phyloP scores from a whole-genome alignment of 2,888 invertebrate species.

The Dryadula phaetusa region DNA sequence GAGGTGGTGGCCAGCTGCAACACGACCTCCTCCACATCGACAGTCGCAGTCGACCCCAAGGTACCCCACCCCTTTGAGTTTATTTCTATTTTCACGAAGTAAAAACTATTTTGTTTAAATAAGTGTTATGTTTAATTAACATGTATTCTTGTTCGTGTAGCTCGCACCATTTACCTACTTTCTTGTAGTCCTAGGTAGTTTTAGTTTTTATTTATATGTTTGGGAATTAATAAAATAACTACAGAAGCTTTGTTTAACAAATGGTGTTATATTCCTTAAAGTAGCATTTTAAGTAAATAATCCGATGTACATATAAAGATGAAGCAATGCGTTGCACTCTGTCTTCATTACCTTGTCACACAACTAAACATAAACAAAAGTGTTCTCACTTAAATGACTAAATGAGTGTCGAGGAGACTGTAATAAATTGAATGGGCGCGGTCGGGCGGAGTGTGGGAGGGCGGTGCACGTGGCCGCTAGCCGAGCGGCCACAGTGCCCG shows the following conservation, averaged over 20 bases:
- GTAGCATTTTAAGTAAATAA: slow-evolving; percentile 1
- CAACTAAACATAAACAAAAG: too few relatives aligned
- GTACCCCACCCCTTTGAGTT: slow-evolving; percentile 56
- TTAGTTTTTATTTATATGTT: too few relatives aligned
- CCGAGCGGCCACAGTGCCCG: slow-evolving; percentile 38
- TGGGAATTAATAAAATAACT: too few relatives aligned
- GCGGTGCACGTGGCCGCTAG: slow-evolving; percentile 7
- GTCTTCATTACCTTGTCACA: too few relatives aligned
- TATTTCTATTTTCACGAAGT: too few relatives aligned
- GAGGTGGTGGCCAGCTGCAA: slow-evolving; percentile 79
- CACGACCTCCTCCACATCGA: slow-evolving; percentile 68
- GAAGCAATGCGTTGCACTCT: too few relatives aligned
- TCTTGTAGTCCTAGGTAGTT: too few relatives aligned
- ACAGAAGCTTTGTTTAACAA: too few relatives aligned
- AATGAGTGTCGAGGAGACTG: neutral
- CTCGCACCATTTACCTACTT: slow-evolving; percentile 18
- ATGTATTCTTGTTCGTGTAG: neutral
- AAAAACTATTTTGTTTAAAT: neutral
- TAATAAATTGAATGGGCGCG: neutral
- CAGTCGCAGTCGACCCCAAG: slow-evolving; percentile 72
- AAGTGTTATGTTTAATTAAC: neutral
- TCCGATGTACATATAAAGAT: too few relatives aligned
- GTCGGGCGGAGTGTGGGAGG: neutral
- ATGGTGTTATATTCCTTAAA: neutral
- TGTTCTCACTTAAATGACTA: neutral